Evolutionary conservation across 92 coral and sea anemone genomes (phyloP).

Genomic region (Zoanthus sansibaricus): DNA sequence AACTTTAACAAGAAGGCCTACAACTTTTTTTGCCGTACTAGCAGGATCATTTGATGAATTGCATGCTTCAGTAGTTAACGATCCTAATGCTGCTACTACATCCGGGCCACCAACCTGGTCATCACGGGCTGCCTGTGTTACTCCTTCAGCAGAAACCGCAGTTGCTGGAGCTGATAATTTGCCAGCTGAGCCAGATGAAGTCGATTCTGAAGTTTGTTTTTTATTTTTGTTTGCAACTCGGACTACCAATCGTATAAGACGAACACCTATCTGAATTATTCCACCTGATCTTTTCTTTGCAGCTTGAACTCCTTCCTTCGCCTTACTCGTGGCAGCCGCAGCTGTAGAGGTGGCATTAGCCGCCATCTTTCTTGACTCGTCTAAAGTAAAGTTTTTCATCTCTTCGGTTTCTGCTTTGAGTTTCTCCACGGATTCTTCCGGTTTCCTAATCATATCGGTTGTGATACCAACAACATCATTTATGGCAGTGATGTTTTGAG

Average conservation of each 20-base stretch:
- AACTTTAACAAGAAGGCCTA: slow-evolving; percentile 60
- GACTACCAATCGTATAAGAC: slow-evolving; percentile 74
- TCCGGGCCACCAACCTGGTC: slow-evolving; percentile 45
- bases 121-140: slow-evolving; percentile 23
- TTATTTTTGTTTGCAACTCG: slow-evolving; percentile 71
- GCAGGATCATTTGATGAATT: slow-evolving; percentile 46
- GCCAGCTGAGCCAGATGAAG: slow-evolving; percentile 12
- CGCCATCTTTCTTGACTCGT: slow-evolving; percentile 49
- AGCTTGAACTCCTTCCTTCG: slow-evolving; percentile 66
- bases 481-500: slow-evolving; percentile 17
- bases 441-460: neutral
- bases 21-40: slow-evolving; percentile 50
- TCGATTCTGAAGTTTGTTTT: slow-evolving; percentile 37
- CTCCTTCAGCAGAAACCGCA: slow-evolving; percentile 30
- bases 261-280: slow-evolving; percentile 75
- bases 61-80: slow-evolving; percentile 45
- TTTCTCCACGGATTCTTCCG: slow-evolving; percentile 71
- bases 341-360: slow-evolving; percentile 67
- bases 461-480: slow-evolving; percentile 1
- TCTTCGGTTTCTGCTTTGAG: slow-evolving; percentile 60
- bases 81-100: slow-evolving; percentile 38
- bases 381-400: slow-evolving; percentile 61
- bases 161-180: slow-evolving; percentile 44
- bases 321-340: slow-evolving; percentile 48
- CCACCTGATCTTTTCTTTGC: slow-evolving; percentile 81